Evolutionary conservation across 2,888 invertebrate genomes (phyloP), one percentile per base, ranked within the genome.

Genomic region (Scelioninae gen. 1): DNA sequence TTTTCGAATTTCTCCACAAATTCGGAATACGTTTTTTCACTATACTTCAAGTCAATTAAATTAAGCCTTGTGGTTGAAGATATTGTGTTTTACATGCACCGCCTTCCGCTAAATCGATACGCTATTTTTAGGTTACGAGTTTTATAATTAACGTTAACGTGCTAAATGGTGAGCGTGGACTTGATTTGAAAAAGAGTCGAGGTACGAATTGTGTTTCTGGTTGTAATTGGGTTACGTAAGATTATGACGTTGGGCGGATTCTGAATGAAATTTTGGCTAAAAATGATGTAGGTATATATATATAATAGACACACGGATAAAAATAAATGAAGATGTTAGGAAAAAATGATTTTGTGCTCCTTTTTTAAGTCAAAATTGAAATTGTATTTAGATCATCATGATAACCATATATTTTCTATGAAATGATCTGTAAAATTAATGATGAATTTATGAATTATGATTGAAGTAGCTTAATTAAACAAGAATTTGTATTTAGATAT

Each of bases 91-190:
- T 34, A 13, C 23, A 34, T 51, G 63, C 56, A 71, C 11, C 53
- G 49, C 16, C 40, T 56, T 40, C 51, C 58, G 58, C 60, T 74
- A 16, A 80, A 62, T 80, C 66, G 72, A 72, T 79, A 53, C 34
- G 51, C 79, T 74, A 74, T 80, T 66, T 71, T 66, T 62, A 68
- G 72, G 79, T 53, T 80, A 74, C 51, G 43, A 66, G 53, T 45
- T 79, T 72, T 68, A 62, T 80, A 80, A 74, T 80, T 74, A 80
- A 72, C 79, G 49, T 74, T 68, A 47, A 55, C 51, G 68, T 45
- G 72, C 62, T 80, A 80, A 80, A 66, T 55, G 55, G 43, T 49
- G 43, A 74, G 72, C 79, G 62, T 68, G 68, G 53, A 74, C 62
- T 80, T 65, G 74, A 80, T 80, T 72, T 47, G 71, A 60, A 65